Base-by-base conservation (phyloP, 2,888 invertebrate genomes). In the Drosophila cyrtoloma region DNA sequence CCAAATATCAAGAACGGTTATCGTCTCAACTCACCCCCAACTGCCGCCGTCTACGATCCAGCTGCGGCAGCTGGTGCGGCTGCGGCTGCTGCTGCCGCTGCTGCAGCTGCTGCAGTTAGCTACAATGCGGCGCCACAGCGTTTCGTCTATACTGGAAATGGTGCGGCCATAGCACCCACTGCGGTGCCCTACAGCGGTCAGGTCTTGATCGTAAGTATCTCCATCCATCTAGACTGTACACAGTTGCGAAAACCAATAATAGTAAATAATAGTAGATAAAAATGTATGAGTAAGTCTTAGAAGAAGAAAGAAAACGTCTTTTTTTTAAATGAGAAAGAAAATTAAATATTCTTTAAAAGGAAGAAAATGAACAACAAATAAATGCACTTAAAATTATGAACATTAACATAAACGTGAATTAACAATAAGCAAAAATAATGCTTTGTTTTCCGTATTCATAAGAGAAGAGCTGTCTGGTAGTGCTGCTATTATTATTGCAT, bases 1-100 rank as follows among this genome's bases (percentile, higher is more conserved):
- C 92, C 92, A 85, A 84, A 94, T 79, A 94, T 95, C 68, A 96
- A 96, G 92, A 96, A 96, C 93, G 96, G 96, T 70, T 96, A 95
- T 90, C 94, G 96, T 87, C 94, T 95, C 69, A 95, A 95, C 67
- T 95, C 95, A 81, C 95, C 95, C 76, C 94, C 94, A 76, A 94
- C 94, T 69, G 94, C 95, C 63, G 94, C 95, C 64, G 95, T 95
- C 59, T 95, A 94, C 85, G 95, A 96, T 93, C 95, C 95, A 52
- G 83, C 91, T 53, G 84, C 89, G 56, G 84, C 79, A 94, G 95
- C 87, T 91, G 92, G 87, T 78, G 91, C 75, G 12, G 78, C 71
- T 53, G 72, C 79, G 16, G 84, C 90, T 44, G 86, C 89, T 44
- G 82, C 76, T 94, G 95, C 85, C 32, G 58, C 58, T 14, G 85